These are phyloP conservation scores for Rhodinocichla rosea DNA, from an alignment of 2,113 vertebrate genomes.

Conservation along the genomic window DNA sequence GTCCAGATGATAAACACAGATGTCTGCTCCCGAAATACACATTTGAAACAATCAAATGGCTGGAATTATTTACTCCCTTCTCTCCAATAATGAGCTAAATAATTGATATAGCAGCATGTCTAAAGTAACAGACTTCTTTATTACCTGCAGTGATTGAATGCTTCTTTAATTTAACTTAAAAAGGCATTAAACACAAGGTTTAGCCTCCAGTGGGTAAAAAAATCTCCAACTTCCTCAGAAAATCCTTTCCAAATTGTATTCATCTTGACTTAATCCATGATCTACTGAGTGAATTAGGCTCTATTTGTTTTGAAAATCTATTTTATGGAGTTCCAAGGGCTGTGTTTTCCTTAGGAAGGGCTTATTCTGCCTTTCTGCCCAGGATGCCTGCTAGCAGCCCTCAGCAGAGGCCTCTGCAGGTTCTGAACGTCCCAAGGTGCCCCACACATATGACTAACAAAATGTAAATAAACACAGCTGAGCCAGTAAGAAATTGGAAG, in stretches of 20 bases:
- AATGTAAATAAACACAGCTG: constrained; percentile 86
- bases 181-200: constrained; percentile 67
- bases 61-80: constrained; percentile 26
- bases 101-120: constrained; percentile 22
- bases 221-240: constrained; percentile 80
- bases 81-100: constrained; percentile 48
- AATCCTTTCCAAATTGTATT: constrained; percentile 82
- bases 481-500: constrained; percentile 74
- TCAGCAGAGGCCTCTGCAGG: constrained; percentile 52
- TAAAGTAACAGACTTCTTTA: constrained; percentile 55
- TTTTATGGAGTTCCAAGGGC: constrained; percentile 78
- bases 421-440: constrained; percentile 67
- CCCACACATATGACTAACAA: constrained; percentile 72
- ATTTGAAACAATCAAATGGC: not conserved
- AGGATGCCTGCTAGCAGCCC: constrained; percentile 52
- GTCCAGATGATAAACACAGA: constrained; percentile 36
- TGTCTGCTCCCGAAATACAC: constrained; percentile 22
- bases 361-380: constrained; percentile 53
- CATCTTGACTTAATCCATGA: constrained; percentile 83
- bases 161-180: constrained; percentile 68
- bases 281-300: constrained; percentile 79
- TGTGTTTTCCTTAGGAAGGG: constrained; percentile 76
- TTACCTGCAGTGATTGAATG: constrained; percentile 67
- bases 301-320: constrained; percentile 82
- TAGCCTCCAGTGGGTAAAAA: constrained; percentile 76